These are phyloP conservation scores for Ailurus styani DNA, from an alignment of 2,113 vertebrate genomes.

Conservation along the genomic window DNA sequence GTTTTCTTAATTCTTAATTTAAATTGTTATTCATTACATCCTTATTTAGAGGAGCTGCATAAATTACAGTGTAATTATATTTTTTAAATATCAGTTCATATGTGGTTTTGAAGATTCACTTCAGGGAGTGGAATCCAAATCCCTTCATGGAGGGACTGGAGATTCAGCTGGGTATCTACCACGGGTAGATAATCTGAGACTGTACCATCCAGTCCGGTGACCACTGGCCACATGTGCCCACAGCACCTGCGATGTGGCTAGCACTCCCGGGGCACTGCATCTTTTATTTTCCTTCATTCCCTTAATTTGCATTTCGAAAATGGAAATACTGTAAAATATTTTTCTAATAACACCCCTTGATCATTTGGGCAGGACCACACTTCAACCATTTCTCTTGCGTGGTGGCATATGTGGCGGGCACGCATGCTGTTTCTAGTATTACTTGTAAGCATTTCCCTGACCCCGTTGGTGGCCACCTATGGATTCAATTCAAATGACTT, in stretches of 20 bases:
- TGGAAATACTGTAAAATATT: not conserved
- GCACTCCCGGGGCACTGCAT: not conserved
- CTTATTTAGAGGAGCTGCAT: not conserved
- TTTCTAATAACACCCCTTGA: not conserved
- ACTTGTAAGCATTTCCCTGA: not conserved
- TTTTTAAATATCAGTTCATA: not conserved
- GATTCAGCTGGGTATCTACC: not conserved
- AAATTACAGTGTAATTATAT: not conserved
- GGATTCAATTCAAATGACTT: not conserved
- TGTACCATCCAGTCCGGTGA: not conserved
- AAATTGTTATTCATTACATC: not conserved
- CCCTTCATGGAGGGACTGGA: not conserved
- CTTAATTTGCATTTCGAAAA: not conserved
- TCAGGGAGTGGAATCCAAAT: not conserved
- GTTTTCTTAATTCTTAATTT: not conserved
- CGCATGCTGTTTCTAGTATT: not conserved
- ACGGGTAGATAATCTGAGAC: not conserved
- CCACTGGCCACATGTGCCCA: not conserved
- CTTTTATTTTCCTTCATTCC: not conserved
- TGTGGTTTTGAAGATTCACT: not conserved
- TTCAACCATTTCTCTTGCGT: not conserved
- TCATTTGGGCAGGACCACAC: not conserved
- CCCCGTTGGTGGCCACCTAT: not conserved
- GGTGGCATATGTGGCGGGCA: fast-evolving
- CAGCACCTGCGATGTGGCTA: not conserved